Evolutionary conservation across 2,797 vertebrate species (phyloP).

Genomic region (Brachyalestes nurse): DNA sequence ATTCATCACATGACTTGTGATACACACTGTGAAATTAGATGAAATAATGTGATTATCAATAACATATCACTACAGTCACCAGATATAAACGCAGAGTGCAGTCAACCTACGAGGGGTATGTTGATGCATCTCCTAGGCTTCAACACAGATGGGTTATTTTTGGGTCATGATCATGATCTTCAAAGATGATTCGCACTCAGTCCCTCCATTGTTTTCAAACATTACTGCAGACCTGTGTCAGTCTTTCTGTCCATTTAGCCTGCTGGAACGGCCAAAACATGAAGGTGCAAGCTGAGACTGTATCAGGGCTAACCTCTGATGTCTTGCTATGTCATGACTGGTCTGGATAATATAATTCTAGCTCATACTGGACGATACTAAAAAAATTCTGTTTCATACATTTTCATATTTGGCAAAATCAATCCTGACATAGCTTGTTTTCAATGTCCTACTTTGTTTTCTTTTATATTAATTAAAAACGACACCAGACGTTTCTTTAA

Average conservation of each 20-base stretch:
- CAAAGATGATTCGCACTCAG: constrained; percentile 41
- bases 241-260: constrained; percentile 33
- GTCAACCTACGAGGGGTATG: not conserved
- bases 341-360: not conserved
- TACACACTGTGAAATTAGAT: not conserved
- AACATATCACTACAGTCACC: not conserved
- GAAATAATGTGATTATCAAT: not conserved
- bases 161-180: constrained; percentile 34
- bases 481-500: not conserved
- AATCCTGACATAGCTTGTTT: not conserved
- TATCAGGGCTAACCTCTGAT: not conserved
- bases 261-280: constrained; percentile 16
- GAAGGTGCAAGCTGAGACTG: not conserved
- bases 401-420: not conserved
- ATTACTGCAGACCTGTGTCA: constrained; percentile 54
- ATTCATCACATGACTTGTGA: not conserved
- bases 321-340: not conserved
- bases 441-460: not conserved
- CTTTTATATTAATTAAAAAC: not conserved
- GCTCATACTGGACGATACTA: not conserved
- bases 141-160: constrained; percentile 45
- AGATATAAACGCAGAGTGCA: not conserved
- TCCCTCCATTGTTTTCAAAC: constrained; percentile 44
- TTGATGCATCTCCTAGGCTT: not conserved
- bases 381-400: not conserved